Evolutionary conservation across 2,888 invertebrate species (phyloP), one percentile per base, ranked within the genome.

Genomic region (Nemotelus pantherinus): DNA sequence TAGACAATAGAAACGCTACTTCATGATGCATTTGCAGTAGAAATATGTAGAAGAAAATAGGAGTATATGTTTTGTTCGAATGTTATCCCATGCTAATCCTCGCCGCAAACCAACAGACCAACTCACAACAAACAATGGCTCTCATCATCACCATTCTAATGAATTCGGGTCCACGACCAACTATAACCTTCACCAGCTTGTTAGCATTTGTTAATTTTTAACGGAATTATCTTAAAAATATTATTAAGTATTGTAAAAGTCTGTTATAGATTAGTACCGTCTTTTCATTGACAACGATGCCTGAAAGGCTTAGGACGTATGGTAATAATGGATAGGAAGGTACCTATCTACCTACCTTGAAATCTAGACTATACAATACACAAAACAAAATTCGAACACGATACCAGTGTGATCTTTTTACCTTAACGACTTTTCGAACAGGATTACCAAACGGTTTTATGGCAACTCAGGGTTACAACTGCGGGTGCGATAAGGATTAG

Each of bases 341-440:
- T 25, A 25, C 25, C 25, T 25, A 25, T 25, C 25, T 25, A 25
- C 25, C 25, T 25, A 25, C 25, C 25, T 25, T 25, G 25, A 25
- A 25, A 25, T 25, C 25, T 25, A 25, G 25, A 25, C 25, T 25
- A 25, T 25, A 25, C 25, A 25, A 25, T 25, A 25, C 25, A 25
- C 25, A 25, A 25, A 25, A 25, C 25, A 25, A 25, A 25, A 25
- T 25, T 25, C 25, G 25, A 25, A 25, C 25, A 25, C 25, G 25
- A 25, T 25, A 25, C 25, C 25, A 25, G 25, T 25, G 25, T 41
- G 63, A 58, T 58, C 25, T 25, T 58, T 58, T 74, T 74, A 74
- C 74, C 74, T 78, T 76, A 58, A 70, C 78, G 76, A 77, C 71
- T 68, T 78, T 78, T 60, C 64, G 67, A 67, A 78, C 64, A 71